A percentile compares a stretch with the other conserved stretches of the same genome.
Conservation (phyloP, 2,797 vertebrate genomes). For the Artibeus lituratus region DNA sequence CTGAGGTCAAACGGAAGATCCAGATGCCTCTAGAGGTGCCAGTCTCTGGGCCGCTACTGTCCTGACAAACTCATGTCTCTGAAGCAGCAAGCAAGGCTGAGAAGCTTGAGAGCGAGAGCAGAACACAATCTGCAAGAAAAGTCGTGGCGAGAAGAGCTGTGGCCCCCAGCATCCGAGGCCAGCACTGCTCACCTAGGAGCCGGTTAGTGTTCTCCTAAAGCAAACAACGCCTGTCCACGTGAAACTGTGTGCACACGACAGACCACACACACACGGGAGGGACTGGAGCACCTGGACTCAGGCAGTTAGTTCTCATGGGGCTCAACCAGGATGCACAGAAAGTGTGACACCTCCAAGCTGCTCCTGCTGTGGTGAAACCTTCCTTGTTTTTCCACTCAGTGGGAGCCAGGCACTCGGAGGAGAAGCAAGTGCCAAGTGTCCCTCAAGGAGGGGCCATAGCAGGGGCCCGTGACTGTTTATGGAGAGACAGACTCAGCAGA, state of each 20-base stretch:
- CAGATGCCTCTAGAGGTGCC: slow-evolving; percentile 65
- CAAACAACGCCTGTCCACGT: neutral
- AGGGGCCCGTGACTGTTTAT: accelerated
- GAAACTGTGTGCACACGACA: neutral
- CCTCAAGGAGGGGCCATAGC: neutral
- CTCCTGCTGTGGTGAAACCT: neutral
- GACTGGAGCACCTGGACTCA: accelerated
- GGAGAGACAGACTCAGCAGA: neutral
- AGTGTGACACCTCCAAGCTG: neutral
- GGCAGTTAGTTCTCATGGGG: neutral
- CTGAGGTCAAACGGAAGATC: slow-evolving; percentile 69
- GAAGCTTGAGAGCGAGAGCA: slow-evolving; percentile 67
- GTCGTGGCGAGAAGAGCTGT: slow-evolving; percentile 35
- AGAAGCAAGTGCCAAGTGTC: neutral
- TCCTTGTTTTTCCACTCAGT: neutral
- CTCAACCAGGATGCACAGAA: neutral
- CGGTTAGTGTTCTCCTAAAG: accelerated
- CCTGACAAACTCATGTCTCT: slow-evolving; percentile 76
- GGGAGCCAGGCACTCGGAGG: neutral
- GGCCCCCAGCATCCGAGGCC: accelerated
- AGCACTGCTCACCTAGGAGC: accelerated
- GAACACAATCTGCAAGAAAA: slow-evolving; percentile 77
- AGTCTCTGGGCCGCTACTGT: slow-evolving; percentile 75
- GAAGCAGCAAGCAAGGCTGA: slow-evolving; percentile 74
- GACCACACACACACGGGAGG: neutral